Base-by-base conservation (phyloP, 2,797 vertebrate species). In the Channa striata region DNA sequence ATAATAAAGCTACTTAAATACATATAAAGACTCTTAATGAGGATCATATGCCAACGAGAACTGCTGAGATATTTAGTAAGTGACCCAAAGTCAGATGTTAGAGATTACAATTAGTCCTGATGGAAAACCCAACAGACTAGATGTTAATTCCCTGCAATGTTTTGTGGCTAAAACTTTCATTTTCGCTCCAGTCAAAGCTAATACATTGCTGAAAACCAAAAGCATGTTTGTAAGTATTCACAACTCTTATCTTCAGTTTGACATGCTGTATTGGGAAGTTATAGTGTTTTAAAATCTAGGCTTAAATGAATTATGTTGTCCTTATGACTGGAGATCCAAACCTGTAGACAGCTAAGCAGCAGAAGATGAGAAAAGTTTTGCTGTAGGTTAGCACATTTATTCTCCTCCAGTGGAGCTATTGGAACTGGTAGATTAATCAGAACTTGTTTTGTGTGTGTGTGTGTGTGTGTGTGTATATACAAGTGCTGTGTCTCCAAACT, bases 341-440 rank as follows among this genome's bases (percentile, higher is more conserved):
- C 19, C 17, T 52, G 7, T 19, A 50, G 58, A 71, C 46, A 60
- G 70, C 82, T 62, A 54, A 66, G 62, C 71, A 77, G 52, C 33
- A 47, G 47, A 21, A 64, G 68, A 89, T 83, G 77, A 89, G 73
- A 65, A 81, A 68, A 53, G 46, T 64, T 81, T 34, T 56, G 20
- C 58, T 62, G 67, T 43, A 62, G 54, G 74, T 78, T 74, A 50
- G 16, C 73, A 82, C 74, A 88, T 90, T 85, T 83, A 80, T 86
- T 80, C 69, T 76, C 68, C 75, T 58, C 72, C 59, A 63, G 7
- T 58, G 76, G 60, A 78, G 83, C 74, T 36, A 73, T 5, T 77
- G 71, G 84, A 77, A 83, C 69, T 78, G 72, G 73, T 77, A 80
- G 79, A 86, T 89, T 84, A 90, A 88, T 90, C 83, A 80, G 57